Evolutionary conservation across 2,888 invertebrate species (phyloP).

Genomic region (Hofmannophila pseudospretella): DNA sequence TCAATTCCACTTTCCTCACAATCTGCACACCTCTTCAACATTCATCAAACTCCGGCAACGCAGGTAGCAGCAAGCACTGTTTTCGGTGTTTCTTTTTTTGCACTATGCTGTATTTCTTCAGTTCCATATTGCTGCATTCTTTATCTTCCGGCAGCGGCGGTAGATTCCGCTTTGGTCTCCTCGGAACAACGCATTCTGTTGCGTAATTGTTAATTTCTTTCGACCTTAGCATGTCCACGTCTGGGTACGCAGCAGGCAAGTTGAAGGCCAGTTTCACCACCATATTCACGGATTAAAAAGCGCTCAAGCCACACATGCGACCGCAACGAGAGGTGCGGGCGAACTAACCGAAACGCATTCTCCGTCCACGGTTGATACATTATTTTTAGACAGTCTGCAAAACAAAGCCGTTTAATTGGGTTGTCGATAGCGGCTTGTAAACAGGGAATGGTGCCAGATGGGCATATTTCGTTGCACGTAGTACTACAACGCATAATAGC

Average conservation of each 20-base stretch:
- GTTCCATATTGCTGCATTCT: slow-evolving; percentile 54
- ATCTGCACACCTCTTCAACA: slow-evolving; percentile 51
- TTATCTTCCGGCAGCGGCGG: slow-evolving; percentile 64
- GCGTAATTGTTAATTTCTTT: slow-evolving; percentile 53
- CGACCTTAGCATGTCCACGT: slow-evolving; percentile 57
- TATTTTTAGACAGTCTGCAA: slow-evolving; percentile 14
- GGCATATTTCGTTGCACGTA: too few relatives aligned
- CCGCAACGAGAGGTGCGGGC: slow-evolving; percentile 1
- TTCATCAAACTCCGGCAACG: slow-evolving; percentile 59
- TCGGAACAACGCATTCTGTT: slow-evolving; percentile 57
- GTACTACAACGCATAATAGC: too few relatives aligned
- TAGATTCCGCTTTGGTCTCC: slow-evolving; percentile 50
- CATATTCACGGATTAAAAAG: slow-evolving; percentile 26
- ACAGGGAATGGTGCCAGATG: slow-evolving; percentile 31
- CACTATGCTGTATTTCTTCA: slow-evolving; percentile 45
- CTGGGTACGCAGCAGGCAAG: slow-evolving; percentile 41
- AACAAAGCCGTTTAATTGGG: slow-evolving; percentile 20
- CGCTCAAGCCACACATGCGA: not conserved
- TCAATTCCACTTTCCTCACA: too few relatives aligned
- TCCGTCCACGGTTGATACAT: not conserved
- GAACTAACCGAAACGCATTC: not conserved
- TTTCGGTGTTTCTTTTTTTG: slow-evolving; percentile 49
- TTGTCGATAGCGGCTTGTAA: slow-evolving; percentile 22
- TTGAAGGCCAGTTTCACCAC: slow-evolving; percentile 56
- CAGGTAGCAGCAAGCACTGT: slow-evolving; percentile 50